These are phyloP conservation scores for Acyrthosiphon pisum DNA, from an alignment of 1,140 invertebrate genomes.

Conservation along the genomic window DNA sequence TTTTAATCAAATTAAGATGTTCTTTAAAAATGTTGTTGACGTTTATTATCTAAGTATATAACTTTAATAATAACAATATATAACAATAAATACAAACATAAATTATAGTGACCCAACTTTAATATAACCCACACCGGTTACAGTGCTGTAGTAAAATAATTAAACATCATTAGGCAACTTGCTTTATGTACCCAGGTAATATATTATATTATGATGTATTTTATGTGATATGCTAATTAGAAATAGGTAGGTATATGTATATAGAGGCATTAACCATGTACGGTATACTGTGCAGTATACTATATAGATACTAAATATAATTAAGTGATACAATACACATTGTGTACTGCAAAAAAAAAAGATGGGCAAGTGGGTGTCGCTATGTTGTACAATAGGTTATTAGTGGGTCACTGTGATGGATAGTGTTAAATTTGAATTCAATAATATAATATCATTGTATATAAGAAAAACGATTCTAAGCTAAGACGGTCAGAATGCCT, in stretches of 20 bases:
- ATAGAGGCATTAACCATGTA: too few relatives aligned
- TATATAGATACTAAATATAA: too few relatives aligned
- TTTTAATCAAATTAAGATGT: background rate
- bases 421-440: too few relatives aligned
- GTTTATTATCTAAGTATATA: constrained; percentile 2
- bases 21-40: constrained; percentile 5
- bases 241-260: background rate
- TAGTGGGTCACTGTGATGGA: too few relatives aligned
- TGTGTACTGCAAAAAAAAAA: too few relatives aligned
- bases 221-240: background rate
- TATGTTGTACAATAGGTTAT: too few relatives aligned
- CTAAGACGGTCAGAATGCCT: too few relatives aligned
- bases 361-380: too few relatives aligned
- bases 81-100: constrained; percentile 10
- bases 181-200: background rate
- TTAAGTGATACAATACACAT: too few relatives aligned
- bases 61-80: constrained; percentile 19
- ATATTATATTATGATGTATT: constrained; percentile 4
- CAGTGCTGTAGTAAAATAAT: constrained; percentile 1
- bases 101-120: constrained; percentile 6
- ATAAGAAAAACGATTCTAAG: too few relatives aligned
- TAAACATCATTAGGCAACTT: background rate
- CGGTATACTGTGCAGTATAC: too few relatives aligned
- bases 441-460: too few relatives aligned
- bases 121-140: constrained; percentile 3